Conservation (phyloP, 2,113 vertebrate genomes). For the Thymallus thymallus region DNA sequence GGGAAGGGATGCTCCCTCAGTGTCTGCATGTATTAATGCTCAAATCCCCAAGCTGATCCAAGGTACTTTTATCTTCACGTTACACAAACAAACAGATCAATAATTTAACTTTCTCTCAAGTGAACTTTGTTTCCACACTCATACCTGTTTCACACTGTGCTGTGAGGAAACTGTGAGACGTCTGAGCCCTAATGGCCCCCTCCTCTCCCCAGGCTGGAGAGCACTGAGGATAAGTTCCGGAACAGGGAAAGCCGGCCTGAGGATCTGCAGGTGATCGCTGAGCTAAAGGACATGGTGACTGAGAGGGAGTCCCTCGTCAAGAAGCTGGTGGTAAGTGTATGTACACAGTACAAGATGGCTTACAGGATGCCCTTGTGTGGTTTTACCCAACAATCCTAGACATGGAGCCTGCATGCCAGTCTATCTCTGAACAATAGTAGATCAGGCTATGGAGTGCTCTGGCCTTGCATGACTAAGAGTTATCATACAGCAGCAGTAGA, state of each 20-base stretch:
- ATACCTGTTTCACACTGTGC: neutral
- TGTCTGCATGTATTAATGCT: neutral
- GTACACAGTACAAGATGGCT: neutral
- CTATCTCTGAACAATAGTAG: too few species aligned
- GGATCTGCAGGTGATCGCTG: constrained; percentile 84
- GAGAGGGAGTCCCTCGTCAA: constrained; percentile 88
- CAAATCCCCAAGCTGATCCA: neutral
- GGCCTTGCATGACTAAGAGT: too few species aligned
- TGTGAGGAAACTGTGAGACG: neutral
- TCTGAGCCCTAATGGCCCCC: neutral
- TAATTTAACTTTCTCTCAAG: neutral
- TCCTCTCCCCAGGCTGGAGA: constrained; percentile 78
- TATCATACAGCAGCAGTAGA: too few species aligned
- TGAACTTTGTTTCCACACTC: neutral
- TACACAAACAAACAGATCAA: neutral
- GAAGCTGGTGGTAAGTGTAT: constrained; percentile 84
- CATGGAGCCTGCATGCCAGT: neutral
- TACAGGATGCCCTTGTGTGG: neutral
- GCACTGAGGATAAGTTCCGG: constrained; percentile 86
- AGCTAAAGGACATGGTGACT: constrained; percentile 84
- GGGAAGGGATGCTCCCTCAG: neutral
- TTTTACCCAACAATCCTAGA: neutral
- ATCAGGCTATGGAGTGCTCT: too few species aligned
- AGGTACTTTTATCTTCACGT: neutral
- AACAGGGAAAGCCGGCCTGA: constrained; percentile 86